Evolutionary conservation across 2,888 invertebrate species (phyloP).

Genomic region (Fissipunctia ypsillon): DNA sequence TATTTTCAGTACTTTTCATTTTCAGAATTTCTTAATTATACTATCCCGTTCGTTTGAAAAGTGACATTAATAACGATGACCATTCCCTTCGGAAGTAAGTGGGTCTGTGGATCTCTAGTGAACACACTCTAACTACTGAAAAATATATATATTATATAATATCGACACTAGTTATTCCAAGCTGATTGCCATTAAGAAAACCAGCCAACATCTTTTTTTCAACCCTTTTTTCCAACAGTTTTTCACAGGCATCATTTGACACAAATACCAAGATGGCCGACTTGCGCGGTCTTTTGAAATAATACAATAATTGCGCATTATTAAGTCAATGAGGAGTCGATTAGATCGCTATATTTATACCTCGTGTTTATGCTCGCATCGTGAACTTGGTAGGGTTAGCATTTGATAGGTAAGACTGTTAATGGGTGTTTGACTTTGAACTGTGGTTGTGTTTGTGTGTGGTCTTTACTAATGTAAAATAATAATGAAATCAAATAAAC

Average conservation of each 20-base stretch:
- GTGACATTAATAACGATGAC: neutral
- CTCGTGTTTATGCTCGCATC: slow-evolving; percentile 35
- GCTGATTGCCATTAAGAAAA: slow-evolving; percentile 20
- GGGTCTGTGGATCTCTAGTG: neutral
- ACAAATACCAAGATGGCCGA: slow-evolving; percentile 49
- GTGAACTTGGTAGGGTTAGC: slow-evolving; percentile 53
- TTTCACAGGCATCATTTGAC: slow-evolving; percentile 40
- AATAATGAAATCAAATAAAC: too few relatives aligned
- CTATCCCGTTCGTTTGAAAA: neutral
- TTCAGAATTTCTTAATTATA: neutral
- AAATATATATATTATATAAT: neutral
- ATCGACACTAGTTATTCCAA: neutral
- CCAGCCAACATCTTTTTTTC: neutral
- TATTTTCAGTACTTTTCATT: neutral
- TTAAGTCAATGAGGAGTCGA: slow-evolving; percentile 64
- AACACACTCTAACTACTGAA: neutral
- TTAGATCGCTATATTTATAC: slow-evolving; percentile 60
- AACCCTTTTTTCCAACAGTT: neutral
- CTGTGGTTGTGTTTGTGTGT: neutral
- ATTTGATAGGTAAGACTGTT: neutral
- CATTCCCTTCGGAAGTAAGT: neutral
- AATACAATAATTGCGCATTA: slow-evolving; percentile 65
- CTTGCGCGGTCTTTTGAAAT: slow-evolving; percentile 51
- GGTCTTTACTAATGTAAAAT: neutral
- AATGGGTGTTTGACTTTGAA: slow-evolving; percentile 14